Evolutionary conservation across 2,797 vertebrate genomes (phyloP).

Genomic region (Coracias cyanogaster): DNA sequence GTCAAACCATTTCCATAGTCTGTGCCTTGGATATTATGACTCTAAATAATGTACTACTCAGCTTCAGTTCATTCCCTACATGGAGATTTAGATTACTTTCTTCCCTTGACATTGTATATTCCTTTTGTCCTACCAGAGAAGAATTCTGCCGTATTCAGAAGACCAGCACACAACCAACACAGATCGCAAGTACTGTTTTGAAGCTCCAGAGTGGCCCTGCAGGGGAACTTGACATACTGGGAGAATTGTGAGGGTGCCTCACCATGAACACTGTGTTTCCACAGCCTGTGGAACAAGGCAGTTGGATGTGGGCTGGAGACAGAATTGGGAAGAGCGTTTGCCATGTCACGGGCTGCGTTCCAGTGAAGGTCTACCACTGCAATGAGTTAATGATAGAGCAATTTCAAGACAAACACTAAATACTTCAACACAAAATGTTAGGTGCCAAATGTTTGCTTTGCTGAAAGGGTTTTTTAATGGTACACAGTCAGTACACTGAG

Average conservation of each 20-base stretch:
- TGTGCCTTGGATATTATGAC: background rate
- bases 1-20: background rate
- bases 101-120: background rate
- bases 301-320: background rate
- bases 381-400: background rate
- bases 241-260: background rate
- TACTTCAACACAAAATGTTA: background rate
- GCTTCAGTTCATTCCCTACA: background rate
- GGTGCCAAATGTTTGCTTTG: background rate
- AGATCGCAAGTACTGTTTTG: background rate
- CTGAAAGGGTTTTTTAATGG: background rate
- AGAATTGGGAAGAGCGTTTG: background rate
- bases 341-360: background rate
- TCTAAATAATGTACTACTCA: background rate
- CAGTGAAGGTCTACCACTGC: background rate
- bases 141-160: background rate
- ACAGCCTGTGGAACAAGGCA: background rate
- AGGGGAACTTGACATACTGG: background rate
- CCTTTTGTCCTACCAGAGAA: background rate
- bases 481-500: background rate
- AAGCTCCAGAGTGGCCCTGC: background rate
- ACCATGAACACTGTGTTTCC: background rate
- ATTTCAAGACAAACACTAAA: background rate
- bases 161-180: background rate
- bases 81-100: background rate